Evolutionary conservation across 2,888 invertebrate species (phyloP), one percentile per base, ranked within the genome.

Genomic region (Athrips mouffetella): DNA sequence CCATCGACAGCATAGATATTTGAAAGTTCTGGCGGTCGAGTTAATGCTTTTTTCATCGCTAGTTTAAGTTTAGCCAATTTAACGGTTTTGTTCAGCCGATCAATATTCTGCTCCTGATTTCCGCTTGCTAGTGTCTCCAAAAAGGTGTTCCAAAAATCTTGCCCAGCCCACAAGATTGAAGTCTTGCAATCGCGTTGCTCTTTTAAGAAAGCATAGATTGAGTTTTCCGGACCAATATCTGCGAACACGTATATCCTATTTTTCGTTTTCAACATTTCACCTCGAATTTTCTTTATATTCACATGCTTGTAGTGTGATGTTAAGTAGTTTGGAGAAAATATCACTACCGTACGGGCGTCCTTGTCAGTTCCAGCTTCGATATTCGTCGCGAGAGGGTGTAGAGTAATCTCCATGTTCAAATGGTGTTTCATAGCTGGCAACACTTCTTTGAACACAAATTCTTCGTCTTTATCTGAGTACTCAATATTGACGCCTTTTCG

Each of bases 241-340:
- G 69, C 72, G 53, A 84, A 87, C 52, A 87, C 60, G 55, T 79
- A 84, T 58, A 87, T 62, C 16, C 82, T 80, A 42, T 83, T 74
- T 58, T 70, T 72, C 39, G 75, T 69, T 56, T 78, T 79, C 52
- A 76, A 64, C 82, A 87, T 83, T 65, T 82, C 76, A 15, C 72
- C 76, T 30, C 76, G 77, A 58, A 87, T 86, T 67, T 80, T 81
- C 64, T 80, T 85, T 60, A 87, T 85, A 53, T 80, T 80, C 44
- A 86, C 78, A 37, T 85, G 74, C 57, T 76, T 76, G 62, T 83
- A 87, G 51, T 70, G 69, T 47, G 79, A 73, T 58, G 70, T 77
- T 69, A 86, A 71, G 59, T 80, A 86, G 66, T 83, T 85, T 11
- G 81, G 78, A 4, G 86, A 80, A 61, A 87, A 87, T 52, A 87